phyloP scores from a whole-genome alignment of 2,113 vertebrate genomes.

The human region GRCh38 chr14:69339501-69340000 shows the following conservation, averaged over 20 bases:
- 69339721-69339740: neutral
- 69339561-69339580: constrained; percentile 99
- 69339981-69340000: neutral
- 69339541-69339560: constrained; percentile 99
- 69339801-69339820: accelerated
- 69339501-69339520: constrained; percentile 16
- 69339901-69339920: neutral
- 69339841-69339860: accelerated
- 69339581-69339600: constrained; percentile 94
- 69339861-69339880: neutral
- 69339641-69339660: neutral
- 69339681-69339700: accelerated
- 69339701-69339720: neutral
- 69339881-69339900: neutral
- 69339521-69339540: constrained; percentile 95
- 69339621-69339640: constrained; percentile 74
- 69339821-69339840: neutral
- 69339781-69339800: neutral
- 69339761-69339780: neutral
- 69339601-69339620: constrained; percentile 97
- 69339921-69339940: neutral
- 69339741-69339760: neutral
- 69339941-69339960: neutral
- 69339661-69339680: neutral
- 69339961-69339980: constrained; percentile 15